Conservation (phyloP, 2,113 vertebrate species). For the Struthidea cinerea region DNA sequence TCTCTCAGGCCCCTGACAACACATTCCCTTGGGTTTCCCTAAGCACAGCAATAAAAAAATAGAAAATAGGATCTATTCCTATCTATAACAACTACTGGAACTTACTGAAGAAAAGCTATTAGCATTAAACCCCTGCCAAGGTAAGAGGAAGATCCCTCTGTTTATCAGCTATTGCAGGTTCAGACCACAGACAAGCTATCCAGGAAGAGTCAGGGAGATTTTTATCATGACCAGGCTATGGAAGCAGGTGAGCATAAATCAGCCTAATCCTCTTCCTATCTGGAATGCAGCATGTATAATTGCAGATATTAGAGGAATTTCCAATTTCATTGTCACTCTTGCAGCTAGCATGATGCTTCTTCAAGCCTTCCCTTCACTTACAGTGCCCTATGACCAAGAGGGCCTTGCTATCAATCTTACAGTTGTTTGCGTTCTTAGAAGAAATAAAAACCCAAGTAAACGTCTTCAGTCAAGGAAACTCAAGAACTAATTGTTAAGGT, state of each 20-base stretch:
- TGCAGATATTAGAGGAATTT: neutral
- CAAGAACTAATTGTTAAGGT: neutral
- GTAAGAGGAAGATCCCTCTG: neutral
- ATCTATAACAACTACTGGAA: neutral
- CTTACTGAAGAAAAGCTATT: neutral
- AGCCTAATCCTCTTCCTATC: neutral
- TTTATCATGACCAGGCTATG: neutral
- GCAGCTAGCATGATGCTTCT: neutral
- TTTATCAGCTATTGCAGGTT: neutral
- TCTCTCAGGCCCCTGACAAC: neutral
- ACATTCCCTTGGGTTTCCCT: neutral
- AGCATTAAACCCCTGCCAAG: neutral
- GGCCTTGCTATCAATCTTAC: neutral
- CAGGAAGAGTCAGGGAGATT: neutral
- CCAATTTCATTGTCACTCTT: neutral
- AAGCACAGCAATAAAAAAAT: neutral
- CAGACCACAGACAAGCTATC: neutral
- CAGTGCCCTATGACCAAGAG: neutral
- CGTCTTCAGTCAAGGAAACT: neutral
- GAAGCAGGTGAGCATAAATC: neutral
- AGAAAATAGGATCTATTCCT: neutral
- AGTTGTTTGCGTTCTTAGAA: neutral
- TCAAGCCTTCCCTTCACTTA: neutral
- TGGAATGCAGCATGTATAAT: neutral
- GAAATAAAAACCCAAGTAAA: neutral